Evolutionary conservation across 2,113 vertebrate species (phyloP).

Genomic region (Hyla sarda): DNA sequence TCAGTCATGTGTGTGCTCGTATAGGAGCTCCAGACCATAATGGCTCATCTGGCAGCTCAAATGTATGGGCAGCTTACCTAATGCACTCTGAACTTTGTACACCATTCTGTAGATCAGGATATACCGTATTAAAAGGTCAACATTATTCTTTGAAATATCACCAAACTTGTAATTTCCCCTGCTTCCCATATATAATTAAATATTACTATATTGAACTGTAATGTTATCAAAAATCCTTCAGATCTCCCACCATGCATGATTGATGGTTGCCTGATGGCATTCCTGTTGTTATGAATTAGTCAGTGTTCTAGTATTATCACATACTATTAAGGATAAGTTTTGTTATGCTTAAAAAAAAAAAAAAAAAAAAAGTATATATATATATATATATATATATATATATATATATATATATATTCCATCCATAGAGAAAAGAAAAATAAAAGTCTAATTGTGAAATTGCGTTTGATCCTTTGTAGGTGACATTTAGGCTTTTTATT

Average conservation of each 20-base stretch:
- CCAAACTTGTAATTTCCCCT: background rate
- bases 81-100: background rate
- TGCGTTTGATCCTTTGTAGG: conserved; percentile 47
- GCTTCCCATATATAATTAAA: background rate
- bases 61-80: background rate
- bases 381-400: background rate
- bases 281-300: background rate
- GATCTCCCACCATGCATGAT: conserved; percentile 4
- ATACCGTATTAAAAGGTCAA: background rate
- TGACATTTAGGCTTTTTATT: conserved; percentile 47
- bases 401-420: background rate
- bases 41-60: too few relatives aligned
- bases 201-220: background rate
- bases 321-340: background rate
- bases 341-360: background rate
- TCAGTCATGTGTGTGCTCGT: too few relatives aligned
- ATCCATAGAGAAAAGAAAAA: background rate
- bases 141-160: background rate
- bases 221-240: background rate
- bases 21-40: too few relatives aligned
- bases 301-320: background rate
- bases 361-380: background rate
- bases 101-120: background rate
- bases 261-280: conserved; percentile 16
- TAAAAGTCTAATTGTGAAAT: conserved; percentile 2